Conservation (phyloP, 2,888 invertebrate species). For the Pheosia tremula region DNA sequence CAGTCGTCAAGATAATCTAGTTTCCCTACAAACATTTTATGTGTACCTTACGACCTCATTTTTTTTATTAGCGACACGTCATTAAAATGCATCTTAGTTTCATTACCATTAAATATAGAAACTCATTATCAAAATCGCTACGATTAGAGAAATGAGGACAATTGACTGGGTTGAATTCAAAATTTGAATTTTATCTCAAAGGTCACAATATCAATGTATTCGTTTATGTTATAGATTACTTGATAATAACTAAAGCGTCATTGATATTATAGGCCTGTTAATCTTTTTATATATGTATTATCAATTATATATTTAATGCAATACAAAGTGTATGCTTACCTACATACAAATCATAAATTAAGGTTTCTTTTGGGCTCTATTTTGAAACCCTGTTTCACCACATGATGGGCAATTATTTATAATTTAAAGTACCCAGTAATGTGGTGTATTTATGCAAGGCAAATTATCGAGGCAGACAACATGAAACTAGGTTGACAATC, state of each 20-base stretch:
- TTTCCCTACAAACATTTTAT: conserved; percentile 21
- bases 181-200: conserved; percentile 15
- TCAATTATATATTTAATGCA: too few relatives aligned
- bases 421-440: conserved; percentile 1
- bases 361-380: too few relatives aligned
- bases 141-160: conserved; percentile 32
- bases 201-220: neutral
- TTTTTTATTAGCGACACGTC: conserved; percentile 37
- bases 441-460: neutral
- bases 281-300: too few relatives aligned
- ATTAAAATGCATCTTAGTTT: conserved; percentile 40
- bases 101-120: conserved; percentile 37
- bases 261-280: too few relatives aligned
- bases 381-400: neutral
- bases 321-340: too few relatives aligned
- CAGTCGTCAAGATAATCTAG: conserved; percentile 34
- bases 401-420: neutral
- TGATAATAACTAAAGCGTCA: neutral
- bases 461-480: neutral
- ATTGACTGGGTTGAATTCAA: conserved; percentile 4
- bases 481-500: conserved; percentile 1
- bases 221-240: neutral
- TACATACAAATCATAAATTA: too few relatives aligned
- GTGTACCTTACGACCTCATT: conserved; percentile 22
- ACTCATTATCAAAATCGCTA: conserved; percentile 37